Conservation (phyloP, 2,888 invertebrate genomes). For the Papilio gigon region DNA sequence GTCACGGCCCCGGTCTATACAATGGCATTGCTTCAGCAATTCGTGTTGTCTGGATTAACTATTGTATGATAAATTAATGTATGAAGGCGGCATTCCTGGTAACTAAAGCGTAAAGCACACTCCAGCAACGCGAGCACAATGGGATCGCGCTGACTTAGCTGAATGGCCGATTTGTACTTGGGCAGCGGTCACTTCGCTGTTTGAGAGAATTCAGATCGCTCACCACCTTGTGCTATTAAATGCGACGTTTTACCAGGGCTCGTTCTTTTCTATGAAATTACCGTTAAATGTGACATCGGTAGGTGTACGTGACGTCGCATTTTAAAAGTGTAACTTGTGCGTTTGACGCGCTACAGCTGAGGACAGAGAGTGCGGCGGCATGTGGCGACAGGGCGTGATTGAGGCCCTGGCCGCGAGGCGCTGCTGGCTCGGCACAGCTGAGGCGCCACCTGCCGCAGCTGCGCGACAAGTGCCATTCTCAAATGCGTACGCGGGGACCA, state of each 20-base stretch:
- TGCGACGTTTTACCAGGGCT: too few species aligned
- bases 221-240: too few species aligned
- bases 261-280: too few species aligned
- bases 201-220: too few species aligned
- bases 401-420: conserved; percentile 27
- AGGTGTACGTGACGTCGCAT: neutral
- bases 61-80: neutral
- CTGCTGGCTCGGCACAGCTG: conserved; percentile 46
- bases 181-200: too few species aligned
- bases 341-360: neutral
- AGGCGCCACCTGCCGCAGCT: conserved; percentile 51
- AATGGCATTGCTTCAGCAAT: neutral
- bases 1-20: neutral
- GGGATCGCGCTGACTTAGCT: neutral
- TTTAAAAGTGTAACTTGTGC: neutral
- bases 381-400: conserved; percentile 27
- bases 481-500: conserved; percentile 25
- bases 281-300: too few species aligned
- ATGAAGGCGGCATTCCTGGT: neutral
- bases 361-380: neutral
- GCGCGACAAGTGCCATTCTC: conserved; percentile 46
- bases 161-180: neutral
- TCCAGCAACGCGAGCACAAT: neutral
- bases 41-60: neutral
- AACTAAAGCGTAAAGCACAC: neutral